A percentile compares a stretch with the other conserved stretches of the same genome.
phyloP scores from a whole-genome alignment of 1,140 invertebrate genomes.

The Meloidogyne chitwoodi region DNA sequence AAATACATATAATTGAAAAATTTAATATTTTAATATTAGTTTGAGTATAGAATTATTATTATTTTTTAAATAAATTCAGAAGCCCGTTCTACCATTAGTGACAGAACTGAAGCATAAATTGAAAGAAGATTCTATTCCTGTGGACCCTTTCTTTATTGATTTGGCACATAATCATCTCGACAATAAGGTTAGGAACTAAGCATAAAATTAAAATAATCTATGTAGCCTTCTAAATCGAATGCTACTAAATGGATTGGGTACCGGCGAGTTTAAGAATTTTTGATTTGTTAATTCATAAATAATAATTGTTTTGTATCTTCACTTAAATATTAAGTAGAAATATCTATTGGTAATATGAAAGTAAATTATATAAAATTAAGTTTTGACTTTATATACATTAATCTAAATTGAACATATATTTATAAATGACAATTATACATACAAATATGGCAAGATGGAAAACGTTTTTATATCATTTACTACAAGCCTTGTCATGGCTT shows the following conservation, averaged over 20 bases:
- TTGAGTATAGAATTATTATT: too few species aligned
- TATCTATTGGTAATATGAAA: too few species aligned
- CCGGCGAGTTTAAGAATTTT: not conserved
- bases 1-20: not conserved
- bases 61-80: not conserved
- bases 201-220: not conserved
- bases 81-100: not conserved
- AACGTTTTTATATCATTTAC: not conserved
- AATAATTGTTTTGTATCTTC: not conserved
- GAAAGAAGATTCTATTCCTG: conserved; percentile 27
- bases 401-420: too few species aligned
- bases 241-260: not conserved
- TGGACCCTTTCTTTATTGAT: conserved; percentile 40
- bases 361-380: too few species aligned
- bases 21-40: too few species aligned
- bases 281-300: not conserved
- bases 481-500: not conserved
- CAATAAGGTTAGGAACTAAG: not conserved
- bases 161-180: conserved; percentile 28
- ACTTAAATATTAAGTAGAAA: not conserved
- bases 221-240: not conserved
- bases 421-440: not conserved
- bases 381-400: too few species aligned
- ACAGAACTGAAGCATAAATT: conserved; percentile 13
- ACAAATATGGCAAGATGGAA: not conserved